These are phyloP conservation scores for Cavia aperea DNA, from an alignment of 2,113 vertebrate genomes.

Conservation along the genomic window DNA sequence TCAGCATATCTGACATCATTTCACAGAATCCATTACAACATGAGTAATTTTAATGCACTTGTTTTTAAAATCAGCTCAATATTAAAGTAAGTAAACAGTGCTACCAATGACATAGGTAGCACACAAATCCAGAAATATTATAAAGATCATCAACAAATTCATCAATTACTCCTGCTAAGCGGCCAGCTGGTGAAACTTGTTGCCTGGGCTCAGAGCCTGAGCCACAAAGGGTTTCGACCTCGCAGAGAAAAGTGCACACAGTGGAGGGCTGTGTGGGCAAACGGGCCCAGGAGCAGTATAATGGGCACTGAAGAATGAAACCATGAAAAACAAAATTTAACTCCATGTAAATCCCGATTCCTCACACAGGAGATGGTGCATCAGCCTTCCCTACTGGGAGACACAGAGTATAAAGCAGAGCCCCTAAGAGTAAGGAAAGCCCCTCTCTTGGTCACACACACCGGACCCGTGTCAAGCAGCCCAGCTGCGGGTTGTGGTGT, in stretches of 20 bases:
- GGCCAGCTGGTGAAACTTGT: neutral
- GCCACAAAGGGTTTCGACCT: neutral
- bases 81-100: too few species aligned
- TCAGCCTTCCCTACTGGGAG: neutral
- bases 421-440: neutral
- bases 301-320: neutral
- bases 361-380: neutral
- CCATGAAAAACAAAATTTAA: neutral
- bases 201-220: neutral
- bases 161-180: neutral
- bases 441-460: neutral
- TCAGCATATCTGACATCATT: neutral
- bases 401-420: neutral
- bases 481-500: neutral
- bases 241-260: neutral
- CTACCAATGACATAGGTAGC: neutral
- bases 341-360: neutral
- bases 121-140: neutral
- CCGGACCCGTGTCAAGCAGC: neutral
- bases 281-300: neutral
- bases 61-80: neutral
- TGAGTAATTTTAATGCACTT: neutral
- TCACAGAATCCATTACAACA: neutral
- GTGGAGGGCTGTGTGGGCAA: too few species aligned
- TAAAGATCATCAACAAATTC: neutral